Conservation (phyloP, 2,888 invertebrate species). For the Proisotoma minuta region DNA sequence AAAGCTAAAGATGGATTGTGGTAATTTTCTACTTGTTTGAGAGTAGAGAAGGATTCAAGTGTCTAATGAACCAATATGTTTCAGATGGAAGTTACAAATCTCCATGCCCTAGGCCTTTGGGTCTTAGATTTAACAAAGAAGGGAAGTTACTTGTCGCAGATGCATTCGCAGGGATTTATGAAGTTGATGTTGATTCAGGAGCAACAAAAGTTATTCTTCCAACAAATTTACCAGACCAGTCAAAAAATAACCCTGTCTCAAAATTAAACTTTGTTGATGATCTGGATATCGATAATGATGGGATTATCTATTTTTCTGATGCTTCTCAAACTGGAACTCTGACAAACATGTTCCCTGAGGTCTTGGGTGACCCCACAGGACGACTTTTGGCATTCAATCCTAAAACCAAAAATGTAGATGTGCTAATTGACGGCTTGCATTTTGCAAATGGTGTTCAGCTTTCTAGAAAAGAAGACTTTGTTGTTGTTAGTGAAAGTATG, state of each 20-base stretch:
- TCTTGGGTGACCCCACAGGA: constrained; percentile 41
- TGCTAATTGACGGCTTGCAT: constrained; percentile 68
- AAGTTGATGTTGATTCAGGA: constrained; percentile 66
- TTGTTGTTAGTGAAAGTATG: constrained; percentile 71
- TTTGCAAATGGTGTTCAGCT: constrained; percentile 85
- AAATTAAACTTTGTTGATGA: constrained; percentile 67
- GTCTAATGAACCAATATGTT: no score
- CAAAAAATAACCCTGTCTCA: no score
- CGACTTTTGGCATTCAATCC: constrained; percentile 79
- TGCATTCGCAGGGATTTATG: constrained; percentile 82
- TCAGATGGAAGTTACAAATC: constrained; percentile 64
- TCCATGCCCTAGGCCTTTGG: constrained; percentile 84
- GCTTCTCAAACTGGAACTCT: constrained; percentile 70
- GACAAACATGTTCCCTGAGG: constrained; percentile 49
- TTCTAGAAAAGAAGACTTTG: constrained; percentile 72
- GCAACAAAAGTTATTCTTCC: not conserved
- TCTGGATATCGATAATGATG: constrained; percentile 69
- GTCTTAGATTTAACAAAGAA: constrained; percentile 71
- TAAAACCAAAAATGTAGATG: constrained; percentile 67
- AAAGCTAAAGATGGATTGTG: constrained; percentile 71
- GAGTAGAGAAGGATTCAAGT: no score
- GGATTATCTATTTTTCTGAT: constrained; percentile 84
- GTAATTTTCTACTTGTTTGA: no score
- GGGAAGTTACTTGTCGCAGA: constrained; percentile 71
- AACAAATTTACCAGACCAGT: constrained; percentile 55